Evolutionary conservation across 2,888 invertebrate species (phyloP), one percentile per base, ranked within the genome.

Genomic region (Tiliacea aurago): DNA sequence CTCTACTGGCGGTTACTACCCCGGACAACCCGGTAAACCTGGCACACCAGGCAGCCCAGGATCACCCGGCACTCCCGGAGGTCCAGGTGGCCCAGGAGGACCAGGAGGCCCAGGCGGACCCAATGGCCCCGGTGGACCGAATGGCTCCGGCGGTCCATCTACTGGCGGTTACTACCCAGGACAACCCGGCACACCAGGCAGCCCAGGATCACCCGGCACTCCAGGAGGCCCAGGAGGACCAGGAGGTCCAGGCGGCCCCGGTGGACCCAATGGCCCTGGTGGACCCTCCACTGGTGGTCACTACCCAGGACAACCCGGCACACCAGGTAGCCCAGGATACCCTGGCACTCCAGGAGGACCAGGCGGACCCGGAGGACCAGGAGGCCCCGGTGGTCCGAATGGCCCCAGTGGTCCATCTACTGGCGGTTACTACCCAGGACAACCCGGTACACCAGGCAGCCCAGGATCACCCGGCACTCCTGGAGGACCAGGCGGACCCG

Each of bases 331-430:
- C 10, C 53, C 70, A 23, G 70, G 70, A 45, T 20, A 55, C 11
- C 86, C 86, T 2, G 85, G 84, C 4, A 49, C 83, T 71, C 88
- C 90, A 15, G 86, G 84, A 9, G 69, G 82, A 5, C 87, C 76
- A 6, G 64, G 64, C 1, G 68, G 69, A 74, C 73, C 69, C 0
- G 70, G 74, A 13, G 72, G 80, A 5, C 66, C 87, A 15, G 84
- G 85, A 23, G 88, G 88, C 4, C 90, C 89, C 62, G 88, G 81
- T 0, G 70, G 70, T 0, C 70, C 70, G 0, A 15, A 41, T 0
- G 70, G 70, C 11, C 95, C 95, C n/a, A 90, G 79, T 1, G 91
- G 89, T n/a, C 89, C 90, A 0, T 56, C 79, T 0, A 69, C 73
- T 3, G 56, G 23, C 4, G 53, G 84, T 62, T 90, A 80, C 20